phyloP scores from a whole-genome alignment of 2,113 vertebrate genomes.

The Austrofundulus limnaeus region DNA sequence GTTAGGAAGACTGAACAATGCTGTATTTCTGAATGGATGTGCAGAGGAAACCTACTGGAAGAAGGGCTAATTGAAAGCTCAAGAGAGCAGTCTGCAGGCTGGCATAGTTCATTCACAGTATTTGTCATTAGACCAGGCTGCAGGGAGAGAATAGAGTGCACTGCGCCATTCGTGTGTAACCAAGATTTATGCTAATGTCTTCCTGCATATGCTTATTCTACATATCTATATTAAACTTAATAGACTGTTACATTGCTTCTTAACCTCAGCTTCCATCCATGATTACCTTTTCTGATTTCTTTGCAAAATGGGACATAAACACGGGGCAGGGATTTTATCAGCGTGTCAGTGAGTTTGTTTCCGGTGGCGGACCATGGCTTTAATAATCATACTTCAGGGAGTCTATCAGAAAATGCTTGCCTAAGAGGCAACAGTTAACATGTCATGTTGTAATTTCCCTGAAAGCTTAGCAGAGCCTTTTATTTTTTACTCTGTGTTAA shows the following conservation, averaged over 20 bases:
- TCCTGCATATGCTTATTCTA: constrained; percentile 99
- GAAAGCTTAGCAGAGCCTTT: constrained; percentile 37
- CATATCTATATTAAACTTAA: constrained; percentile 99
- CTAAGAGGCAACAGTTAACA: constrained; percentile 66
- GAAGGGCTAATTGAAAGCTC: constrained; percentile 79
- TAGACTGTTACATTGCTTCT: constrained; percentile 99
- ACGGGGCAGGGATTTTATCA: constrained; percentile 91
- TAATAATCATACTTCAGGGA: constrained; percentile 80
- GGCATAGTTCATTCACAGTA: constrained; percentile 74
- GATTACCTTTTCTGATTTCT: constrained; percentile 99
- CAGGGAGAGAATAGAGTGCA: constrained; percentile 69
- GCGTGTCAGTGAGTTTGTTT: constrained; percentile 91
- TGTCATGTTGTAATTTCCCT: constrained; percentile 59
- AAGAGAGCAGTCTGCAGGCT: constrained; percentile 70
- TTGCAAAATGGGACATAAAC: constrained; percentile 97
- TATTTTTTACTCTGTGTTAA: constrained; percentile 48
- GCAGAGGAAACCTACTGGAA: constrained; percentile 40
- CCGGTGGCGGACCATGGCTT: constrained; percentile 78
- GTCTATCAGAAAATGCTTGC: constrained; percentile 69
- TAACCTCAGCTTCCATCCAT: constrained; percentile 98
- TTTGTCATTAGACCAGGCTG: constrained; percentile 79
- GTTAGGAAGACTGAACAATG: constrained; percentile 16
- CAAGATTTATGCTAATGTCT: constrained; percentile 98
- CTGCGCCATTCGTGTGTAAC: constrained; percentile 87
- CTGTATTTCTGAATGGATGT: constrained; percentile 27